Percentiles rank a stretch among this genome's conserved stretches.
Evolutionary conservation across 2,113 vertebrate genomes (phyloP).

Genomic region (Hemicordylus capensis): DNA sequence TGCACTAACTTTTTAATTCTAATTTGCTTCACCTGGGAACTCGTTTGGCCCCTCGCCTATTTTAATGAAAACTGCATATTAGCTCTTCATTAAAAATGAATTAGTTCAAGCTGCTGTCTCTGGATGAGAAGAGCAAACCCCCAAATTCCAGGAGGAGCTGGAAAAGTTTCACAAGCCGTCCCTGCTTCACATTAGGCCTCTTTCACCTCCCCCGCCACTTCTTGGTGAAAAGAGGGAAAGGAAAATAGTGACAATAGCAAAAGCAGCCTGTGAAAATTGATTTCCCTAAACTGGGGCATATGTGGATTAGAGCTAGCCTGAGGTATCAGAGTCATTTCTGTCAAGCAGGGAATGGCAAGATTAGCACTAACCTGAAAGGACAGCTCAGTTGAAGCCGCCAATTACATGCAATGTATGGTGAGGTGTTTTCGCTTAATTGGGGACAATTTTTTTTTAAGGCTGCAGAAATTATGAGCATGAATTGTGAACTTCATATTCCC

Average conservation of each 20-base stretch:
- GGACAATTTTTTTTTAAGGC: slow-evolving; percentile 29
- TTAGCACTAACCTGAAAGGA: slow-evolving; percentile 48
- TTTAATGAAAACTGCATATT: not conserved
- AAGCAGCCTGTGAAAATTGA: slow-evolving; percentile 7
- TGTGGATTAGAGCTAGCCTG: slow-evolving; percentile 23
- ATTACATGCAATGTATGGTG: slow-evolving; percentile 61
- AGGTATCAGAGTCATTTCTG: slow-evolving; percentile 28
- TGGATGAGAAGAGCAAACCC: not conserved
- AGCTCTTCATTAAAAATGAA: not conserved
- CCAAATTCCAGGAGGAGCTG: accelerated
- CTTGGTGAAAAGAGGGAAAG: slow-evolving; percentile 5
- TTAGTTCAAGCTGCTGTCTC: slow-evolving; percentile 1
- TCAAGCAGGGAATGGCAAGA: slow-evolving; percentile 30
- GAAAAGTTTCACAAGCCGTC: not conserved
- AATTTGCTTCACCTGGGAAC: not conserved
- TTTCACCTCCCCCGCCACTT: not conserved
- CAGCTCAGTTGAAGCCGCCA: slow-evolving; percentile 63
- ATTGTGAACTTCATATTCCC: slow-evolving; percentile 48
- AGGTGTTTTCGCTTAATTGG: slow-evolving; percentile 65
- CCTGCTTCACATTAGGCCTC: not conserved
- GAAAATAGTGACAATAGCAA: not conserved
- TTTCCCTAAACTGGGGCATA: slow-evolving; percentile 23
- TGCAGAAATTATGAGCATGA: slow-evolving; percentile 30
- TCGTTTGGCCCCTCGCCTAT: not conserved
- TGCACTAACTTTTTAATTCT: not conserved